Evolutionary conservation across 2,113 vertebrate species (phyloP).

Genomic region (Saguinus imperator): DNA sequence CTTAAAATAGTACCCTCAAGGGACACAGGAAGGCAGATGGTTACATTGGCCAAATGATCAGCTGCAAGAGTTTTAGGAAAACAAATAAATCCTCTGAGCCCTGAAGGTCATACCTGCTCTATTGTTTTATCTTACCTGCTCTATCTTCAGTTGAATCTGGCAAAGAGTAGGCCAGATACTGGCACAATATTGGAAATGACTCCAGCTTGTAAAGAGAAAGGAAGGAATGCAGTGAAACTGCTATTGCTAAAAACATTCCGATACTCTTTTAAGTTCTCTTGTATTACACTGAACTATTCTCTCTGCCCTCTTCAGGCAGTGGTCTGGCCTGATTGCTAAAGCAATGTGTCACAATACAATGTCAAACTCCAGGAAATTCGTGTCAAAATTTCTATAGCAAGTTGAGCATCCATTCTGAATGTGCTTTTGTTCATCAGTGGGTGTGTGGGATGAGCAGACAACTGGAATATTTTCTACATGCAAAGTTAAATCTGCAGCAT

Average conservation of each 20-base stretch:
- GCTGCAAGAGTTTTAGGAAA: slow-evolving; percentile 46
- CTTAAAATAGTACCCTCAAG: slow-evolving; percentile 44
- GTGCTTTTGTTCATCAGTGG: slow-evolving; percentile 64
- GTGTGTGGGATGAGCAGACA: slow-evolving; percentile 60
- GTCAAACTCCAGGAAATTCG: slow-evolving; percentile 21
- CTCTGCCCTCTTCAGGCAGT: neutral
- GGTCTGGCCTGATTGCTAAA: slow-evolving; percentile 32
- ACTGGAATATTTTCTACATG: slow-evolving; percentile 66
- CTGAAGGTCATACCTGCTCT: neutral
- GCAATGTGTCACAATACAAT: neutral
- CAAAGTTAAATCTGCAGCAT: slow-evolving; percentile 58
- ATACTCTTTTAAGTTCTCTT: neutral
- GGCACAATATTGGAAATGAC: neutral
- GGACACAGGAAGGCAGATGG: neutral
- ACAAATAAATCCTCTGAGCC: slow-evolving; percentile 54
- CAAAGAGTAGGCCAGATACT: neutral
- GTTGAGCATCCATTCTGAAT: slow-evolving; percentile 57
- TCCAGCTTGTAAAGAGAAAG: slow-evolving; percentile 25
- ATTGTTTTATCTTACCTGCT: neutral
- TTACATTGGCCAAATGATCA: slow-evolving; percentile 17
- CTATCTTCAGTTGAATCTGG: neutral
- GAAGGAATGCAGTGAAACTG: neutral
- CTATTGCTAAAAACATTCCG: neutral
- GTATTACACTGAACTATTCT: neutral
- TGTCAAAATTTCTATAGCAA: slow-evolving; percentile 56